Evolutionary conservation across 2,113 vertebrate species (phyloP).

Genomic region (Pollachius pollachius): DNA sequence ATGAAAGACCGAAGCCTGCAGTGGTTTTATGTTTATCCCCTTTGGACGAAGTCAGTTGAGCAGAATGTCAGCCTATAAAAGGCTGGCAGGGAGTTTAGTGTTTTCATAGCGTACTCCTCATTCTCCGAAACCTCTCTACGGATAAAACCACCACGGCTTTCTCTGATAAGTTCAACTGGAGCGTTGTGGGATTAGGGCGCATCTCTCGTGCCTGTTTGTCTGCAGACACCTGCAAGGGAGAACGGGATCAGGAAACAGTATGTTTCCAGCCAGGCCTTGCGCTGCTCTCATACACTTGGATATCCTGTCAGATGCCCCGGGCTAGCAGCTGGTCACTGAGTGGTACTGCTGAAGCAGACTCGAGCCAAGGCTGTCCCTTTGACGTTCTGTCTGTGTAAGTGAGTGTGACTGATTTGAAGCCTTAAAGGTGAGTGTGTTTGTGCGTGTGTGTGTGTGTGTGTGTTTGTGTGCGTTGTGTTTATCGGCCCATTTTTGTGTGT

Average conservation of each 20-base stretch:
- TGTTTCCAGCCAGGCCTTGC: too few species aligned
- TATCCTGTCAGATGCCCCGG: constrained; percentile 15
- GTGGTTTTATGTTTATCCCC: constrained; percentile 6
- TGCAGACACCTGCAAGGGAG: not conserved
- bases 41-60: constrained; percentile 23
- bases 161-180: too few species aligned
- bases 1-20: constrained; percentile 6
- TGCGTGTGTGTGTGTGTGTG: too few species aligned
- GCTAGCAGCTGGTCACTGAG: constrained; percentile 13
- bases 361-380: not conserved
- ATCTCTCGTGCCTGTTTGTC: not conserved
- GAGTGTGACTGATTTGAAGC: not conserved
- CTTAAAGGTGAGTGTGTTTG: too few species aligned
- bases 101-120: not conserved
- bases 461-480: too few species aligned
- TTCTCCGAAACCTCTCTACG: not conserved
- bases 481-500: too few species aligned
- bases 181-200: not conserved
- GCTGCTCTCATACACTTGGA: not conserved
- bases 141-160: not conserved
- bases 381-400: not conserved
- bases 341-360: constrained; percentile 8
- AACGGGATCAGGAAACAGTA: not conserved
- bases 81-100: not conserved
- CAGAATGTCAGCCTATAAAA: constrained; percentile 12